A percentile compares a stretch with the other conserved stretches of the same genome.
These are phyloP conservation scores for Meiosimyza decipiens DNA, from an alignment of 2,888 invertebrate genomes.

Conservation along the genomic window DNA sequence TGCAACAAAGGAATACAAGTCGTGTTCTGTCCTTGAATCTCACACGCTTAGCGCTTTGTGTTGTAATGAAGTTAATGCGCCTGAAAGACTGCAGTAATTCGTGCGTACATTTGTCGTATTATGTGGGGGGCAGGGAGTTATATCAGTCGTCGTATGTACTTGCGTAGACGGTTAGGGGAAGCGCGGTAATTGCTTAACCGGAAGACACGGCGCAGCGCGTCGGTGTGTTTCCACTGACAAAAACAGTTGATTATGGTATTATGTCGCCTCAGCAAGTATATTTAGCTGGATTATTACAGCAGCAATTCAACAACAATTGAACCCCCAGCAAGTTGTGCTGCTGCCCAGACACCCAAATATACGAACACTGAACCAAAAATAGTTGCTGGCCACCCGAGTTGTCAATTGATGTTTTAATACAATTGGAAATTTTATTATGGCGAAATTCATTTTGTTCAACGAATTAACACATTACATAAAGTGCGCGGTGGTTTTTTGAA, in stretches of 20 bases:
- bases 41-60: conserved; percentile 11
- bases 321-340: not conserved
- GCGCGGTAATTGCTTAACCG: conserved; percentile 16
- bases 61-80: conserved; percentile 38
- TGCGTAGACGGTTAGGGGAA: not conserved
- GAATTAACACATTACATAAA: no score
- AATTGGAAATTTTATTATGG: conserved; percentile 18
- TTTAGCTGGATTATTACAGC: conserved; percentile 21
- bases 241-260: conserved; percentile 52
- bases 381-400: conserved; percentile 14
- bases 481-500: no score
- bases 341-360: not conserved
- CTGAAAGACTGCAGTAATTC: conserved; percentile 34
- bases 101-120: conserved; percentile 24
- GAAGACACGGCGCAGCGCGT: conserved; percentile 18
- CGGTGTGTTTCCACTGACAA: conserved; percentile 41
- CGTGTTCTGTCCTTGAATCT: conserved; percentile 26
- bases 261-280: conserved; percentile 51
- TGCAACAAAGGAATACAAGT: conserved; percentile 20
- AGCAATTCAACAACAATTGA: not conserved
- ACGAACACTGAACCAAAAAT: not conserved
- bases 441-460: conserved; percentile 16
- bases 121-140: not conserved
- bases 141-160: not conserved
- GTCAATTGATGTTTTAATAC: conserved; percentile 27